Evolutionary conservation across 2,888 invertebrate genomes (phyloP), one percentile per base, ranked within the genome.

Genomic region (Elaeidobius kamerunicus): DNA sequence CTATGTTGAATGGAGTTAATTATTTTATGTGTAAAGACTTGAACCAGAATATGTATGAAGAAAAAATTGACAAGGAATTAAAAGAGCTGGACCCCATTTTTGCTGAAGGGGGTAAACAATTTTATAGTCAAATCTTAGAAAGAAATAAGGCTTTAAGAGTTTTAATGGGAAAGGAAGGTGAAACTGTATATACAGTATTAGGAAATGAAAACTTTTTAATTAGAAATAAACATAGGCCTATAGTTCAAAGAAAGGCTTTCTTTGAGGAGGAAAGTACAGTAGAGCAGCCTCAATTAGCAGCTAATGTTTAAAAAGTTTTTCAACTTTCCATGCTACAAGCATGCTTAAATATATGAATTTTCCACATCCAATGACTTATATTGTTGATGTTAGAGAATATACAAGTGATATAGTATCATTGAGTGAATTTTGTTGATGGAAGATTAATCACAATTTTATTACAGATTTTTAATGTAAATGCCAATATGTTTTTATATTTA

Each of bases 101-200:
- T 68, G 73, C 83, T 7, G 77, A 83, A 66, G 88, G 89, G 39
- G 92, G 89, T 2, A 73, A 83, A 20, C 83, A 85, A 68, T 92
- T 81, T 73, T 92, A 91, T 67, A 78, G 80, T 18, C 89, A 88
- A 73, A 67, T 82, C 18, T 67, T 88, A 30, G 74, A 82, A 61
- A 81, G 86, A 67, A 92, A 92, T 70, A 79, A 83, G 63, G 88
- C 88, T 0, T 69, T 91, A 14, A 75, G 87, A 60, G 73, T 76
- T 52, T 68, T 90, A 7, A 74, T 88, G 73, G 86, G 85, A 1
- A 67, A 69, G 15, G 73, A 78, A 39, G 87, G 86, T 0, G 78
- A 81, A 64, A 74, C 70, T 5, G 72, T 77, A 42, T 90, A 81
- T 66, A 83, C 83, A 23, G 77, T 76, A 36, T 67, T 77, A 55